Percentiles rank a stretch among this genome's conserved stretches.
These are phyloP conservation scores for Phaethornis superciliosus DNA, from an alignment of 2,113 vertebrate species.

Conservation along the genomic window DNA sequence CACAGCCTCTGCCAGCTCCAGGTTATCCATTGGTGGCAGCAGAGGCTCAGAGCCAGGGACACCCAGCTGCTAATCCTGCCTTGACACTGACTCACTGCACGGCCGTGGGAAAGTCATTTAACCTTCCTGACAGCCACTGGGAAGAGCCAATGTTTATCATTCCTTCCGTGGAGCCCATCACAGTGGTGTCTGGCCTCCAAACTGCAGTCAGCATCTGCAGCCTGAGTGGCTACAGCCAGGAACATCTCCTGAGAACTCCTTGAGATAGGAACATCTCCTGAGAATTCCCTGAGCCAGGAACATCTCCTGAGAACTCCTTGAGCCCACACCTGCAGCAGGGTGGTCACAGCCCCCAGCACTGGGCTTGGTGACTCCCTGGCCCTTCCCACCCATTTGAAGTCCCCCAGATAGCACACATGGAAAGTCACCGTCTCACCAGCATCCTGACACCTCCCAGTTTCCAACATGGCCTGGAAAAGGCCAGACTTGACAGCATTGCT, in stretches of 20 bases:
- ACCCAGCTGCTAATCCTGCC: slow-evolving; percentile 35
- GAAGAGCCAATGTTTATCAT: slow-evolving; percentile 43
- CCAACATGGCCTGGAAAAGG: neutral
- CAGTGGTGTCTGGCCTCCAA: neutral
- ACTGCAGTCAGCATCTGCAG: neutral
- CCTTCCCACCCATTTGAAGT: neutral
- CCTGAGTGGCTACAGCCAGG: neutral
- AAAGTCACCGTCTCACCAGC: neutral
- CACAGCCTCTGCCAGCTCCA: neutral
- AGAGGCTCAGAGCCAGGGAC: neutral
- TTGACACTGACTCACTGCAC: neutral
- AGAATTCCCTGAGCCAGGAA: neutral
- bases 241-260: neutral
- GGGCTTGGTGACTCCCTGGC: neutral
- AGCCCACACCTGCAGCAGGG: fast-evolving
- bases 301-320: neutral
- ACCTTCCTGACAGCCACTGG: neutral
- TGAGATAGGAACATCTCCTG: neutral
- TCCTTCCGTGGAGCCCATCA: neutral
- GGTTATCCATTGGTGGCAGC: neutral
- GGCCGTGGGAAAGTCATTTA: slow-evolving; percentile 54
- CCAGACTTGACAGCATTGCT: neutral
- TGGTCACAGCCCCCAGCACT: fast-evolving
- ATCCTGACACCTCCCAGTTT: neutral
- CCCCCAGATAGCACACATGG: fast-evolving